Base-by-base conservation (phyloP, 2,888 invertebrate species). In the Cheiracanthium punctorium region DNA sequence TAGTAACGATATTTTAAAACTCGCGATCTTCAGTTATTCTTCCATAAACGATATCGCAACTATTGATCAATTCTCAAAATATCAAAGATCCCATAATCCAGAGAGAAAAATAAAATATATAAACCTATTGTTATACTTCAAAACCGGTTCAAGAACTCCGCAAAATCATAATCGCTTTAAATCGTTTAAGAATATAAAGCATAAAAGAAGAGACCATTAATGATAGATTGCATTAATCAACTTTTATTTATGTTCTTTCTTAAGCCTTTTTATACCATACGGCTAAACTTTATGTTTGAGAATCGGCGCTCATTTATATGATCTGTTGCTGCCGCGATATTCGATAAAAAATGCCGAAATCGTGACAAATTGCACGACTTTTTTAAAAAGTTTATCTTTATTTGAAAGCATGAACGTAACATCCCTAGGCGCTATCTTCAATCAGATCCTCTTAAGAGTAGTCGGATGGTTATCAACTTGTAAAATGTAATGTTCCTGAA, bases 201-300 rank as follows among this genome's bases (percentile, higher is more conserved):
- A 52, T 72, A 73, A 77, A 73, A 82, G 69, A 69, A 41, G 69
- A 69, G 67, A 28, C 52, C 48, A 73, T 77, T 79, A 84, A 84
- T 84, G 84, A 84, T 84, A 73, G 69, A 84, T 84, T 73, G 58
- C 84, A 84, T 84, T 84, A 84, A 84, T 84, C 79, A 84, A 84
- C 52, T 14, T 58, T 70, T 84, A 67, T 73, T 84, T 77, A 77
- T 64, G 67, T 41, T 24, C n/a, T n/a, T n/a, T n/a, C n/a, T n/a
- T n/a, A n/a, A 29, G 20, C 17, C 37, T 24, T 33, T 17, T 17
- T 17, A 20, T 24, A 24, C 58, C 7, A 24, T 58, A 24, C 5
- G 24, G 58, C 43, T 82, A 48, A 41, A 71, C 43, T 82, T 76
- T 65, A 72, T 65, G 76, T 82, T 76, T 82, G 76, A 75, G 70